Evolutionary conservation across 2,113 vertebrate genomes (phyloP).

Genomic region (Mobula hypostoma): DNA sequence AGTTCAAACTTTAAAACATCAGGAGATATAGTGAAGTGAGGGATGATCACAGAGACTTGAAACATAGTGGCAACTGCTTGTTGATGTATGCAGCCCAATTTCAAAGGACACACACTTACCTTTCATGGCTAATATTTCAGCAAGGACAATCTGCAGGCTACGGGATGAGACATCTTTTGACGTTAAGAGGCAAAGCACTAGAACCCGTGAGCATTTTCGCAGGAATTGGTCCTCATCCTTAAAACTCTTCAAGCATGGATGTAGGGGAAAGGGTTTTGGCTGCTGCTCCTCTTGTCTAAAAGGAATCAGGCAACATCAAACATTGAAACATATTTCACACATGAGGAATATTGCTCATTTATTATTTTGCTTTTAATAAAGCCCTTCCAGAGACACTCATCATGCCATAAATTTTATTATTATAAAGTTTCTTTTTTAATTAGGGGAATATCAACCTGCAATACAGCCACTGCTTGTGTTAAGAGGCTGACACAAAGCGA

Average conservation of each 20-base stretch:
- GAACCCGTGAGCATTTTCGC: constrained; percentile 78
- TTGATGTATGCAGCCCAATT: not conserved
- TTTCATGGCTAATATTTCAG: constrained; percentile 92
- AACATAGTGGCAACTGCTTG: not conserved
- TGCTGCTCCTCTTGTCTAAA: constrained; percentile 79
- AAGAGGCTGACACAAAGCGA: not conserved
- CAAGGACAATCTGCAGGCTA: constrained; percentile 82
- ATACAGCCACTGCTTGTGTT: not conserved
- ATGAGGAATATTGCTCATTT: not conserved
- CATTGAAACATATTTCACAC: not conserved
- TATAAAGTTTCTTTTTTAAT: not conserved
- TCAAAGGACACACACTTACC: constrained; percentile 53
- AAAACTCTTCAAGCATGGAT: constrained; percentile 73
- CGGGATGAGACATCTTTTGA: constrained; percentile 79
- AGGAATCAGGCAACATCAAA: constrained; percentile 35
- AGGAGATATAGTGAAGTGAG: not conserved
- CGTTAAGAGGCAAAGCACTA: constrained; percentile 83
- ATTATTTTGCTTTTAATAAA: not conserved
- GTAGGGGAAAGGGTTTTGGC: constrained; percentile 75
- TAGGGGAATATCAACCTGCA: not conserved
- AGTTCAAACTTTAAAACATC: too few species aligned
- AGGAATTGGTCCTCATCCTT: constrained; percentile 84
- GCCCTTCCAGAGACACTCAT: not conserved
- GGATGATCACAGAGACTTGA: not conserved
- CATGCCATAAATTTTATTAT: not conserved